phyloP scores from a whole-genome alignment of 2,113 vertebrate species.

The Myodes glareolus region DNA sequence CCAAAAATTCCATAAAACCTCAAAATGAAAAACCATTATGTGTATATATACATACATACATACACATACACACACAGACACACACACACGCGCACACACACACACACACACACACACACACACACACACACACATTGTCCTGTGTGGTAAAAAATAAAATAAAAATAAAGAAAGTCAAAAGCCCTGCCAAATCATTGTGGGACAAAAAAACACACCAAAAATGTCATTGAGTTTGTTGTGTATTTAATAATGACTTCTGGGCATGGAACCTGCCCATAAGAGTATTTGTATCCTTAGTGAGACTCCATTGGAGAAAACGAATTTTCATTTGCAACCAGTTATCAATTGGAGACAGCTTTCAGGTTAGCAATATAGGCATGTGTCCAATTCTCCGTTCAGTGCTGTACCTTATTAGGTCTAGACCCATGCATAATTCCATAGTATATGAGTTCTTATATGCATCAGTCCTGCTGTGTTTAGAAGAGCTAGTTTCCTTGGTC shows the following conservation, averaged over 20 bases:
- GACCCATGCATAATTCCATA: neutral
- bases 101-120: no score
- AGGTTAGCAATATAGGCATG: neutral
- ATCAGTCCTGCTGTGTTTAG: neutral
- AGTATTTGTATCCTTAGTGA: neutral
- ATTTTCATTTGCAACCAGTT: neutral
- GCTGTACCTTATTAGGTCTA: neutral
- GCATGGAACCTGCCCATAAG: neutral
- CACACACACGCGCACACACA: no score
- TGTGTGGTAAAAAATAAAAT: neutral
- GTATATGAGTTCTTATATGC: neutral
- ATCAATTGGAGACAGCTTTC: neutral
- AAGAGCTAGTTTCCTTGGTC: neutral
- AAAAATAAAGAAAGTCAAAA: neutral
- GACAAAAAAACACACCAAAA: rapidly evolving
- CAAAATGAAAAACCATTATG: neutral
- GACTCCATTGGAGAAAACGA: neutral
- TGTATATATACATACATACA: no score
- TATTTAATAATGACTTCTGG: neutral
- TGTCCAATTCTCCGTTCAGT: neutral
- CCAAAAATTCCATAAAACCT: neutral
- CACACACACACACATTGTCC: no score
- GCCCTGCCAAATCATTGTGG: neutral
- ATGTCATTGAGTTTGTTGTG: neutral
- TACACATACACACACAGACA: no score